Evolutionary conservation across 2,888 invertebrate species (phyloP), one percentile per base, ranked within the genome.

Genomic region (Andrena hattorfiana): DNA sequence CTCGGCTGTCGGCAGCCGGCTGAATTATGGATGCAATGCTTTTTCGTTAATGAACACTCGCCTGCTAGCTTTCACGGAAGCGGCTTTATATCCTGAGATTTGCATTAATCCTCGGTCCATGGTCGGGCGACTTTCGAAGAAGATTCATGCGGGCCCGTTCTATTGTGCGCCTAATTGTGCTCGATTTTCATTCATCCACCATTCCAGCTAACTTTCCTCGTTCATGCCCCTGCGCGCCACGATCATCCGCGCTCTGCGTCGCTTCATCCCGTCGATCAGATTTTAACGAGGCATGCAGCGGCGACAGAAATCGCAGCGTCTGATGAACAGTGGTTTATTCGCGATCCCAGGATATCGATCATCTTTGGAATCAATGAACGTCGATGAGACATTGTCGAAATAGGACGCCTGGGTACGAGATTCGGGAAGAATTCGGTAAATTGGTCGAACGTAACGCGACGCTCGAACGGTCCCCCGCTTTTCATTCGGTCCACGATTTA

Each of bases 371-470:
- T 64, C 59, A 56, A 69, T 54, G 48, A 69, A 75, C 66, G 48
- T 35, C 26, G n/a, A 35, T 28, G 28, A 63, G 71, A 28, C n/a
- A 6, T 54, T 35, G 42, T 54, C 32, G 35, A 13, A 8, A 20
- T n/a, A 16, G 23, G 7, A 26, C 16, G 51, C 0, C 5, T 5
- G 10, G 8, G 16, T n/a, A 35, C 35, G 35, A 66, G 30, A 42
- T 72, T 28, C 16, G 2, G 48, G 51, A 66, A 42, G 35, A 51
- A 51, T 32, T 48, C 56, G 80, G 51, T 48, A 66, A 80, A 82
- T 83, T 60, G 74, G 59, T 73, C 74, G 70, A 68, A 62, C 59
- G 73, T 73, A 67, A 74, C 83, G 73, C 62, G 70, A 62, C 69
- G n/a, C 26, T 26, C 56, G 83, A 68, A 83, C 42, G 54, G 48